phyloP scores from a whole-genome alignment of 2,888 invertebrate species.

The Doris montereyensis region DNA sequence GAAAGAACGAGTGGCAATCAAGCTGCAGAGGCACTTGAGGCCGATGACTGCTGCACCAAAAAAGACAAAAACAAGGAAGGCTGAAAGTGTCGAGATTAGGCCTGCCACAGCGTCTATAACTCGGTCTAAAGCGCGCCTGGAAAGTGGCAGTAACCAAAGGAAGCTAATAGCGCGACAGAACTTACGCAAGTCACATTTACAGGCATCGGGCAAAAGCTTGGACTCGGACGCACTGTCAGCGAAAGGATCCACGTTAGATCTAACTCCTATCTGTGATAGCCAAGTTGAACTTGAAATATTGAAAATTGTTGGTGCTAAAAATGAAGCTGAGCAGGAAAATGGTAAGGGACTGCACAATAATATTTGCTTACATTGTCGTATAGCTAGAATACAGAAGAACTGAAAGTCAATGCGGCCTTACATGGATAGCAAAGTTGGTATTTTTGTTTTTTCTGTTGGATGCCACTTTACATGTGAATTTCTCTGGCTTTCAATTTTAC shows the following conservation, averaged over 20 bases:
- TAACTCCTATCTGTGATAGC: conserved; percentile 2
- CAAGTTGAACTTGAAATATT: neutral
- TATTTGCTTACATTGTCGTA: too few relatives aligned
- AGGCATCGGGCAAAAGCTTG: neutral
- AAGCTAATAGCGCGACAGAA: neutral
- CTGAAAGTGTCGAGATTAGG: neutral
- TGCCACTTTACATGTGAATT: too few relatives aligned
- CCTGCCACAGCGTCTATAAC: neutral
- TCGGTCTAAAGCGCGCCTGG: neutral
- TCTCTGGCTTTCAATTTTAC: too few relatives aligned
- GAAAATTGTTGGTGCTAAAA: neutral
- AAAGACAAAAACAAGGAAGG: neutral
- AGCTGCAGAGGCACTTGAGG: conserved; percentile 28
- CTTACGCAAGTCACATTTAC: conserved; percentile 12
- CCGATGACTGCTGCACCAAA: conserved; percentile 26
- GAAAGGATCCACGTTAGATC: neutral
- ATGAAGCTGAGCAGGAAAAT: neutral
- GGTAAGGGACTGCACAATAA: too few relatives aligned
- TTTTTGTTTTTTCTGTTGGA: too few relatives aligned
- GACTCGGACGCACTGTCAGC: neutral
- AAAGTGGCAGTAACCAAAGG: neutral
- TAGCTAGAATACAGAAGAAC: too few relatives aligned
- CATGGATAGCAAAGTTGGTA: too few relatives aligned
- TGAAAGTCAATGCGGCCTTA: too few relatives aligned
- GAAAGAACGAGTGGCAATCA: conserved; percentile 19